Conservation (phyloP, 2,113 vertebrate genomes). For the Aythya baeri region DNA sequence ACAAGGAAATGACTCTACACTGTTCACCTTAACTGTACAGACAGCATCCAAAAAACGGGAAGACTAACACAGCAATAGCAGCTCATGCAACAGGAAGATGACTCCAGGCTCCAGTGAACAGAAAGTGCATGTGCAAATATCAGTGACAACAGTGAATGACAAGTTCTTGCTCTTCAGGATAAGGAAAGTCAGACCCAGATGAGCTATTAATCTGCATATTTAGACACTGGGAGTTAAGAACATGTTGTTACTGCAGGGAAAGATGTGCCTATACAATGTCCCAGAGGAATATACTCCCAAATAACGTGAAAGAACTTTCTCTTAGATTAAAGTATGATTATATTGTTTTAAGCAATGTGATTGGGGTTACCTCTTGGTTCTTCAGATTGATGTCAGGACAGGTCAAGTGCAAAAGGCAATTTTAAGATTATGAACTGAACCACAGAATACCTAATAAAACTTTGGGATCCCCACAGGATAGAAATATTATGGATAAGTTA, state of each 20-base stretch:
- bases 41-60: not conserved
- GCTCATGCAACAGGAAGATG: not conserved
- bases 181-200: not conserved
- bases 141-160: not conserved
- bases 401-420: not conserved
- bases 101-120: fast-evolving
- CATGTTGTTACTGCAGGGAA: not conserved
- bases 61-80: not conserved
- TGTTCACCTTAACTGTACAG: not conserved
- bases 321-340: not conserved
- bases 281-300: not conserved
- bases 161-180: not conserved
- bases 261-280: not conserved
- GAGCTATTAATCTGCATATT: not conserved
- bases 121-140: not conserved
- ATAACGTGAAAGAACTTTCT: not conserved
- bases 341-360: not conserved
- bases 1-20: not conserved
- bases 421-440: not conserved
- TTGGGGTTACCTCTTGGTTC: not conserved
- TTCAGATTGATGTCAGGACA: not conserved
- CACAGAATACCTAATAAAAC: not conserved
- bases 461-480: not conserved
- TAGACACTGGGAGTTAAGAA: not conserved
- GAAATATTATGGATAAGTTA: not conserved